Conservation (phyloP, 2,797 vertebrate species). For the Okamejei kenojei region DNA sequence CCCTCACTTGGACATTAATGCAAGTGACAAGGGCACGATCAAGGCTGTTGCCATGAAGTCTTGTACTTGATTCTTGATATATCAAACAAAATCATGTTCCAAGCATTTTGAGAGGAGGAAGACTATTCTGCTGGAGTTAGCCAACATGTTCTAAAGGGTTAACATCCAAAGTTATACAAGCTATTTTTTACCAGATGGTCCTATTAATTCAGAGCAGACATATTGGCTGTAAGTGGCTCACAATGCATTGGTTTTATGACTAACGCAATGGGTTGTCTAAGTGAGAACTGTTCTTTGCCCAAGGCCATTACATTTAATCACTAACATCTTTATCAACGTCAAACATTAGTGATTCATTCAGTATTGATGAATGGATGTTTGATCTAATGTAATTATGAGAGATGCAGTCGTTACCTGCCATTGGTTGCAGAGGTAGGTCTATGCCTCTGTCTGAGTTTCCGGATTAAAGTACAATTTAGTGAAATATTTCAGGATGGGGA, state of each 20-base stretch:
- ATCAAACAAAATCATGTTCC: too few species aligned
- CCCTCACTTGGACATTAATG: too few species aligned
- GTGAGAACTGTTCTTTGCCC: conserved; percentile 17
- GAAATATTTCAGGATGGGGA: neutral
- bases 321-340: neutral
- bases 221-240: neutral
- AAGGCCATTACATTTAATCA: conserved; percentile 7
- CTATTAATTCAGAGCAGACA: neutral
- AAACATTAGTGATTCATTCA: conserved; percentile 2
- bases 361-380: neutral
- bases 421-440: neutral
- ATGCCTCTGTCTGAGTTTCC: neutral
- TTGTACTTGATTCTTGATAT: too few species aligned
- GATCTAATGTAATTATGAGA: neutral
- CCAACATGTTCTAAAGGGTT: neutral
- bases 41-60: too few species aligned
- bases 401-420: neutral
- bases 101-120: too few species aligned
- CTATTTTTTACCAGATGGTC: conserved; percentile 4
- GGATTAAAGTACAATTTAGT: neutral
- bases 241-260: neutral
- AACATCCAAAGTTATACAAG: neutral
- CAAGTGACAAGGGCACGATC: too few species aligned
- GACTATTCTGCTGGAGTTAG: too few species aligned
- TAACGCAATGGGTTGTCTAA: neutral